Base-by-base conservation (phyloP, 2,113 vertebrate genomes). In the Chlorodrepanis virens region DNA sequence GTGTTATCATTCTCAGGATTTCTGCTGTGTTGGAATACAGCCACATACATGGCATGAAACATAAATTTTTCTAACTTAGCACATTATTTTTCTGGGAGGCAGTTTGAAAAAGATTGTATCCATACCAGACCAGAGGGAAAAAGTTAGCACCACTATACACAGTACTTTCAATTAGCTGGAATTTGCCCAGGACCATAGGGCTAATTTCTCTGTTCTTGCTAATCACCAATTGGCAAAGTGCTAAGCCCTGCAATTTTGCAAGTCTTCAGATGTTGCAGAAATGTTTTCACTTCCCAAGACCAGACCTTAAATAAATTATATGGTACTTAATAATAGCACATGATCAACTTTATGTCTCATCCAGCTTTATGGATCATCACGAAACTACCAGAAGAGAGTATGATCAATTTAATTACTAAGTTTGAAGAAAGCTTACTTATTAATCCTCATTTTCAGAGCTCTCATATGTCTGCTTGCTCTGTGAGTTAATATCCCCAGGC, bases 371-470 rank as follows among this genome's bases (percentile, higher is more conserved):
- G 76, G 93, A 86, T 71, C 86, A 91, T 70, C 83, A 75, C n/a
- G 24, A 92, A 82, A 78, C 69, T 87, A 87, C 52, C 8, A 31
- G 47, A 86, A n/a, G 31, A 90, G 10, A 83, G 50, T 65, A 86
- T 83, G 44, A 93, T 90, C 79, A 90, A 90, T 92, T 93, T 96
- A 92, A 94, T 96, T 91, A 67, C 56, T 56, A 92, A 90, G 71
- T 75, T 53, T 93, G 71, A 71, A 83, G 50, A 74, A 69, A 47
- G 59, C 50, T 70, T 79, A 74, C 69, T 93, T 90, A 88, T 90
- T 95, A 91, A 74, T 92, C 25, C 56, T 86, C 52, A 78, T 88
- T 93, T 95, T 91, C 79, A 71, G 68, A 94, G 52, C 64, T 94
- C 54, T 50, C 82, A n/a, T 69, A 44, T 59, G 79, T 75, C 78